phyloP scores from a whole-genome alignment of 2,797 vertebrate species.

The Benthosema pterotum region DNA sequence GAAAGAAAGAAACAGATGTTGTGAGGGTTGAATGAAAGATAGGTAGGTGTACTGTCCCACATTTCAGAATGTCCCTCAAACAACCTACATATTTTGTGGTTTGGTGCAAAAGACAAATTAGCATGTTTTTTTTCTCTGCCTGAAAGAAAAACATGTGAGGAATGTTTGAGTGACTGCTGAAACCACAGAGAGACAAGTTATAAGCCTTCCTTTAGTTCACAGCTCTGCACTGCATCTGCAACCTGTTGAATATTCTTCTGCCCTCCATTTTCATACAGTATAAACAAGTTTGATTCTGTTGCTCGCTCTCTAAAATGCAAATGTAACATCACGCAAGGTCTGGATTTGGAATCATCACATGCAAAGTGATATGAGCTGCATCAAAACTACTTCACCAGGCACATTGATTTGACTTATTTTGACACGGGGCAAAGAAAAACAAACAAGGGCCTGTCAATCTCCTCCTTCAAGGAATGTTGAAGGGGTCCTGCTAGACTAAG shows the following conservation, averaged over 20 bases:
- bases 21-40: conserved; percentile 3
- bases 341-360: conserved; percentile 39
- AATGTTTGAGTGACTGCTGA: conserved; percentile 51
- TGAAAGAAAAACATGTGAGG: conserved; percentile 56
- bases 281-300: conserved; percentile 19
- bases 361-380: conserved; percentile 33
- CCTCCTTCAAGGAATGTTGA: conserved; percentile 36
- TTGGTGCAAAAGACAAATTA: conserved; percentile 52
- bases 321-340: conserved; percentile 28
- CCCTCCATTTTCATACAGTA: conserved; percentile 24
- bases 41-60: conserved; percentile 6
- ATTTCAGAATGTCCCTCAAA: background rate
- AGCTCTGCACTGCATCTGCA: conserved; percentile 7
- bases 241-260: conserved; percentile 38
- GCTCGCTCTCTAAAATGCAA: conserved; percentile 10
- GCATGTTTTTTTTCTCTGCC: conserved; percentile 33
- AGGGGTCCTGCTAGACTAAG: conserved; percentile 13
- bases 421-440: conserved; percentile 49
- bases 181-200: conserved; percentile 33
- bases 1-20: background rate
- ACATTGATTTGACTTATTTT: conserved; percentile 16
- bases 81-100: conserved; percentile 39
- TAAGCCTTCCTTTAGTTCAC: conserved; percentile 25
- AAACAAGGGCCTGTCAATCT: conserved; percentile 56
- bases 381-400: conserved; percentile 26